A percentile compares a stretch with the other conserved stretches of the same genome.
Evolutionary conservation across 1,140 invertebrate species (phyloP).

Genomic region (Caenorhabditis remanei): DNA sequence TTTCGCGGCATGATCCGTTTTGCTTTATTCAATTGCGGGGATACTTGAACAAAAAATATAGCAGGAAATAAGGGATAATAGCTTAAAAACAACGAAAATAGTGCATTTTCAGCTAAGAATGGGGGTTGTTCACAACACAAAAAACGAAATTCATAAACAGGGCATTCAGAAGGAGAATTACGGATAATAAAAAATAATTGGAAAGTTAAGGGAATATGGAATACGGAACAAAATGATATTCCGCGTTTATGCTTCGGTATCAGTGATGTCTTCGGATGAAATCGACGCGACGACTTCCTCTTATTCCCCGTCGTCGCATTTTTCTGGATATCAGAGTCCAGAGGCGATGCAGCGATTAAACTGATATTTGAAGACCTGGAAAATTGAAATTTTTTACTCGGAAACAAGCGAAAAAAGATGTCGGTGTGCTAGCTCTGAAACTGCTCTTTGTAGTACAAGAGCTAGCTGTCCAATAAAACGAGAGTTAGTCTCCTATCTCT

Average conservation of each 20-base stretch:
- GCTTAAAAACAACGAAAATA: too few relatives aligned
- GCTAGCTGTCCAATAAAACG: too few relatives aligned
- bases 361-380: conserved; percentile 87
- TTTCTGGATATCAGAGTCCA: conserved; percentile 94
- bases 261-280: background rate
- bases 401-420: too few relatives aligned
- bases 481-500: too few relatives aligned
- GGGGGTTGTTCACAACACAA: background rate
- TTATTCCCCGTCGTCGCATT: conserved; percentile 78
- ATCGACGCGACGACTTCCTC: background rate
- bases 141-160: background rate
- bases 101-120: background rate
- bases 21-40: background rate
- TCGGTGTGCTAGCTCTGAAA: too few relatives aligned
- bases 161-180: background rate
- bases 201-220: background rate
- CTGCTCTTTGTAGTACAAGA: too few relatives aligned
- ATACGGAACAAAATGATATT: background rate
- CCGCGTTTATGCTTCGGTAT: background rate
- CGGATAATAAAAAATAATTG: background rate
- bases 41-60: background rate
- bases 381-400: background rate
- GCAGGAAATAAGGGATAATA: background rate
- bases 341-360: conserved; percentile 98
- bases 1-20: too few relatives aligned